Conservation (phyloP, 2,113 vertebrate species). For the Circaetus gallicus region DNA sequence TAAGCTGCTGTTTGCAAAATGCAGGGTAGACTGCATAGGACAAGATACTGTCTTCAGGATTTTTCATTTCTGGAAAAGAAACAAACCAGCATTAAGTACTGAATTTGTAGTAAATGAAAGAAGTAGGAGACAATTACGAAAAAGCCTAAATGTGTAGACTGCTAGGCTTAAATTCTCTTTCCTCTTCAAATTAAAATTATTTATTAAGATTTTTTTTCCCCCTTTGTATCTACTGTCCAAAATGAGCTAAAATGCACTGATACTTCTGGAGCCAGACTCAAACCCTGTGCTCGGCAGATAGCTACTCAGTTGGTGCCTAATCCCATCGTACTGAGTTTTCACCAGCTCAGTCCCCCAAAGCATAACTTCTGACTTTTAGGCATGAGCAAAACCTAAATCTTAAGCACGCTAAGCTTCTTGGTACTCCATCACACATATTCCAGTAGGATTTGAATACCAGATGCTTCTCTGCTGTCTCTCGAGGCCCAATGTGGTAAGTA, state of each 20-base stretch:
- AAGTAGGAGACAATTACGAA: not conserved
- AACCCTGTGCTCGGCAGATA: not conserved
- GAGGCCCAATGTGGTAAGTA: not conserved
- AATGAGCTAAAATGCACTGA: not conserved
- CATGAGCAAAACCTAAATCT: not conserved
- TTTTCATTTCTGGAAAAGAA: not conserved
- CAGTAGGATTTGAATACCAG: not conserved
- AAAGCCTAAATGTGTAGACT: not conserved
- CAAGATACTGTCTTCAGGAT: not conserved
- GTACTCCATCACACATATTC: not conserved
- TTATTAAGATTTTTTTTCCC: not conserved
- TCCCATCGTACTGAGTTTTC: rapidly evolving
- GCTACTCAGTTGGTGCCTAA: not conserved
- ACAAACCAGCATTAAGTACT: not conserved
- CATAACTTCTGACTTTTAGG: not conserved
- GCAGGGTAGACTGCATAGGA: not conserved
- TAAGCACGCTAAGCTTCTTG: not conserved
- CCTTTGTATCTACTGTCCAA: not conserved
- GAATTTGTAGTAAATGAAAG: not conserved
- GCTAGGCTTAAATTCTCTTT: not conserved
- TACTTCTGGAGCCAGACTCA: not conserved
- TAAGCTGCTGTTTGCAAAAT: not conserved
- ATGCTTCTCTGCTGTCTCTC: not conserved
- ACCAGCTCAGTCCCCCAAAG: not conserved
- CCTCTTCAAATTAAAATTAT: not conserved